Conservation (phyloP, 2,888 invertebrate species). For the Isoperla grammatica region DNA sequence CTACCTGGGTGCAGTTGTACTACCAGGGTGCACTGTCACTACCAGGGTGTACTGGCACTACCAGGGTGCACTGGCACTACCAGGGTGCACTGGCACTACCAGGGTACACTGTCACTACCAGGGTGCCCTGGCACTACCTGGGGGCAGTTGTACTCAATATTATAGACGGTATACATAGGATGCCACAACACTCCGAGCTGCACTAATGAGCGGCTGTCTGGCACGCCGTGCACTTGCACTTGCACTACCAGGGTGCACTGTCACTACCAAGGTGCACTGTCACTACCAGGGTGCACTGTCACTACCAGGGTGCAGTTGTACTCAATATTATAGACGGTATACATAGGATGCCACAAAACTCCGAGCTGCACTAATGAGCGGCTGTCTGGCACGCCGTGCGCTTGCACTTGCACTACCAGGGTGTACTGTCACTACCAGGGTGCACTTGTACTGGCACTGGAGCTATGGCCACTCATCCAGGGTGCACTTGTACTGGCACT, state of each 20-base stretch:
- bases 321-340: slow-evolving; percentile 10
- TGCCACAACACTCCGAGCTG: background rate
- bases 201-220: background rate
- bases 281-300: no score
- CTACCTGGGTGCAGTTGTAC: background rate
- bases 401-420: background rate
- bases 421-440: background rate
- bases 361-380: background rate
- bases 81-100: background rate
- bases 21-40: background rate
- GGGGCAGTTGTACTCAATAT: slow-evolving; percentile 7
- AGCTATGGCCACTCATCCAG: no score
- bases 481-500: background rate
- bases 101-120: background rate
- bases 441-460: background rate
- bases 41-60: background rate
- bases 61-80: no score
- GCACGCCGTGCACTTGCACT: no score
- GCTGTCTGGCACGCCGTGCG: no score
- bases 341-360: background rate
- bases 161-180: slow-evolving; percentile 1
- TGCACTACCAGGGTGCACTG: background rate
- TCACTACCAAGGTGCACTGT: background rate
- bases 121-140: no score
- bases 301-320: no score